Percentiles rank a stretch among this genome's conserved stretches.
These are phyloP conservation scores for Zosterops hypoxanthus DNA, from an alignment of 2,113 vertebrate species.

Conservation along the genomic window DNA sequence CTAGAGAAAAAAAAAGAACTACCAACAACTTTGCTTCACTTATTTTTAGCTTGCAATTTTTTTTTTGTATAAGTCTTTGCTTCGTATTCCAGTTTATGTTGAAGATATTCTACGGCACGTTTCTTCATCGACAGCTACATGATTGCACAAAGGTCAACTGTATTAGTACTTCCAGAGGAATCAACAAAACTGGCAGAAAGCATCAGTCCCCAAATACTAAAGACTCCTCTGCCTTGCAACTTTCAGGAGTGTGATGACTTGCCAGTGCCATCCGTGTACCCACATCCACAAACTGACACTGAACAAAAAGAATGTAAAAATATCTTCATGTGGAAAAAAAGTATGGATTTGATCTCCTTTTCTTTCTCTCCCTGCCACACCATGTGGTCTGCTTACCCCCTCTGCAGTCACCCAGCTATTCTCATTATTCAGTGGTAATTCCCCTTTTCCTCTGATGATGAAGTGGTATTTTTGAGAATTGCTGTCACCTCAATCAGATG, in stretches of 20 bases:
- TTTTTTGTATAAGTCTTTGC: neutral
- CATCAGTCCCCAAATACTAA: neutral
- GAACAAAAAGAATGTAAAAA: neutral
- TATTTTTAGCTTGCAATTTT: neutral
- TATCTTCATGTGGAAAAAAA: neutral
- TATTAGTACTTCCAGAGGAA: neutral
- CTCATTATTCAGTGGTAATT: neutral
- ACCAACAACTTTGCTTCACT: neutral
- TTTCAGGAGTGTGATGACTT: neutral
- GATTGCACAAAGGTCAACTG: neutral
- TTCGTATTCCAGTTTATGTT: neutral
- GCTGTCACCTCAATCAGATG: neutral
- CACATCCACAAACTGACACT: neutral
- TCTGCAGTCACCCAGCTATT: neutral
- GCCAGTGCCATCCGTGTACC: accelerated
- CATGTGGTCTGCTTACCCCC: neutral
- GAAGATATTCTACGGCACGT: neutral
- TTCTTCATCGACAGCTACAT: neutral
- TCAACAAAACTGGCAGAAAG: neutral
- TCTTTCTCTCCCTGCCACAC: neutral
- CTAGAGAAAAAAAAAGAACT: neutral
- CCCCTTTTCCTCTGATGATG: neutral
- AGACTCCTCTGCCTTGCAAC: neutral
- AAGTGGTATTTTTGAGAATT: neutral
- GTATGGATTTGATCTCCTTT: neutral